Evolutionary conservation across 2,113 vertebrate genomes (phyloP).

Genomic region (Corythaixoides concolor): DNA sequence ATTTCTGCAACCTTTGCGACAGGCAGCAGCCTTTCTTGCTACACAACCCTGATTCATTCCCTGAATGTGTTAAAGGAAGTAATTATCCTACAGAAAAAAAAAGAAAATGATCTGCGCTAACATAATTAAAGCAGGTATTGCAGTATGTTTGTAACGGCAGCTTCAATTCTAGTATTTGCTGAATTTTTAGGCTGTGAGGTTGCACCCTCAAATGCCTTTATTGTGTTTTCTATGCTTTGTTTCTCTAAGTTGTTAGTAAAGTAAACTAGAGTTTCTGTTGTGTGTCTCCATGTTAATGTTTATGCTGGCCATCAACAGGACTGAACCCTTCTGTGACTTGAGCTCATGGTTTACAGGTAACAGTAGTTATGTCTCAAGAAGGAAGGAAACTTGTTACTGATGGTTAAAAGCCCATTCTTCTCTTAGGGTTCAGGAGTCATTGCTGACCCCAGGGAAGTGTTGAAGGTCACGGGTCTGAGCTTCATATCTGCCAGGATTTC

Average conservation of each 20-base stretch:
- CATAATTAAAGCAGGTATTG: too few species aligned
- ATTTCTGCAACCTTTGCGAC: not conserved
- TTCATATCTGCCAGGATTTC: not conserved
- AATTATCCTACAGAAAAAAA: not conserved
- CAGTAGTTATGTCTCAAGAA: not conserved
- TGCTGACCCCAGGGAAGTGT: not conserved
- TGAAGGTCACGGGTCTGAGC: fast-evolving
- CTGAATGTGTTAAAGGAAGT: not conserved
- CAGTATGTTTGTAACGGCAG: not conserved
- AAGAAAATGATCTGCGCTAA: not conserved
- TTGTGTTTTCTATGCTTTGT: not conserved
- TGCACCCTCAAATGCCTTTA: not conserved
- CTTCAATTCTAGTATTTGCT: not conserved
- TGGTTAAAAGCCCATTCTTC: not conserved
- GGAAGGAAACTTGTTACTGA: not conserved
- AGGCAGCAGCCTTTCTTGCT: not conserved
- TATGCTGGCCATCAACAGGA: not conserved
- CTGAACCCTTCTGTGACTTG: not conserved
- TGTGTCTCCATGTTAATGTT: not conserved
- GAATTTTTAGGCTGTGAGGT: not conserved
- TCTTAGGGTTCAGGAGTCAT: not conserved
- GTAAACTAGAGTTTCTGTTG: not conserved
- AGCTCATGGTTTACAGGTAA: not conserved
- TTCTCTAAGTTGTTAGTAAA: not conserved
- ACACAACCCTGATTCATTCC: not conserved